Evolutionary conservation across 2,113 vertebrate species (phyloP).

Genomic region (Nycticryphes semicollaris): DNA sequence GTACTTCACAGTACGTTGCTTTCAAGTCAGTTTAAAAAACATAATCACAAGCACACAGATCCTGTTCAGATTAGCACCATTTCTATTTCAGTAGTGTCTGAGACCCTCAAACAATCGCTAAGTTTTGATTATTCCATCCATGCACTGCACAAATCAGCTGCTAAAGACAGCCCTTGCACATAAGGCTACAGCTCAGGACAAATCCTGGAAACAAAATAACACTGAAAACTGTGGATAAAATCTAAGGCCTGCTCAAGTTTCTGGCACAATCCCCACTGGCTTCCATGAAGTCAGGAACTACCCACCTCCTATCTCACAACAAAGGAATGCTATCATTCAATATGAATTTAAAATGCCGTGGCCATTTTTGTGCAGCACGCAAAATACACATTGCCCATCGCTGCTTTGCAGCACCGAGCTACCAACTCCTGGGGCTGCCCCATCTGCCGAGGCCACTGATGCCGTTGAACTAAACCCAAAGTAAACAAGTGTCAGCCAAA

Average conservation of each 20-base stretch:
- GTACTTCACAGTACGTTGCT: not conserved
- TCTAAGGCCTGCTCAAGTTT: not conserved
- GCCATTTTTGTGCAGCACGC: not conserved
- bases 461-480: slow-evolving; percentile 7
- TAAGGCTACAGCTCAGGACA: not conserved
- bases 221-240: not conserved
- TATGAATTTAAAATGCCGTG: not conserved
- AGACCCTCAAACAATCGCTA: not conserved
- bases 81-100: not conserved
- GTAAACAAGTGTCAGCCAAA: slow-evolving; percentile 35
- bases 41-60: not conserved
- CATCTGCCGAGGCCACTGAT: not conserved
- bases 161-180: not conserved
- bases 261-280: not conserved
- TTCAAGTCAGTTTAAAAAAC: not conserved
- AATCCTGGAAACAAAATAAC: not conserved
- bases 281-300: not conserved
- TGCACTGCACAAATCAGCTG: fast-evolving
- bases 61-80: not conserved
- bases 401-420: fast-evolving
- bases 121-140: not conserved
- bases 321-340: not conserved
- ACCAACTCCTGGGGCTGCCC: not conserved
- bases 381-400: not conserved
- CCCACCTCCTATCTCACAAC: not conserved